A percentile compares a stretch with the other conserved stretches of the same genome.
Evolutionary conservation across 2,888 invertebrate species (phyloP).

Genomic region (Chymomyza procnemis): DNA sequence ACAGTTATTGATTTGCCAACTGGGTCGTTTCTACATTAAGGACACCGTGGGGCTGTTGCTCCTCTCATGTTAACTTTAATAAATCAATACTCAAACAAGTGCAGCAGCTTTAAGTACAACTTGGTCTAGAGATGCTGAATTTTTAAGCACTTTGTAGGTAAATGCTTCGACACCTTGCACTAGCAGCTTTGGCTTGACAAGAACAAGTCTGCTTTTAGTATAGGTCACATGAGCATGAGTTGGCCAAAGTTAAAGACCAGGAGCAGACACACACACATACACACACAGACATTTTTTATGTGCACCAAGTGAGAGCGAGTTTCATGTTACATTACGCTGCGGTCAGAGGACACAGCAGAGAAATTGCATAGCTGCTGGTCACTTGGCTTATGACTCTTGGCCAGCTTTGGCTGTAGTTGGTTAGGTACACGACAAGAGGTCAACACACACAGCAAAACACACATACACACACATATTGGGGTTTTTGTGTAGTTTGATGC

Average conservation of each 20-base stretch:
- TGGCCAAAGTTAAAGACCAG: neutral
- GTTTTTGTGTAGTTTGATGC: constrained; percentile 46
- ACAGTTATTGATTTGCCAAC: constrained; percentile 54
- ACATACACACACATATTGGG: neutral
- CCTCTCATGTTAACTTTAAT: neutral
- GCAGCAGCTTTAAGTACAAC: neutral
- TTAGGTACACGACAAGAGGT: neutral
- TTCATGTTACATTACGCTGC: too few species aligned
- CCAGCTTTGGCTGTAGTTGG: neutral
- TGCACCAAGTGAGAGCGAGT: too few species aligned
- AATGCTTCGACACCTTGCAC: neutral
- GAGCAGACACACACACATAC: neutral
- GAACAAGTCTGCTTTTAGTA: neutral
- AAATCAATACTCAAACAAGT: constrained; percentile 37
- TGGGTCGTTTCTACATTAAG: neutral
- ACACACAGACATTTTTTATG: neutral
- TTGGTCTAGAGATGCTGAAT: neutral
- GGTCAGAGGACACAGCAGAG: neutral
- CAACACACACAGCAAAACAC: constrained; percentile 21
- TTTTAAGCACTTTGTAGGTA: neutral
- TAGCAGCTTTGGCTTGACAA: neutral
- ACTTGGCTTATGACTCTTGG: neutral
- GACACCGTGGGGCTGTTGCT: neutral
- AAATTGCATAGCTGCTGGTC: neutral
- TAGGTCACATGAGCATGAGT: neutral